Percentiles rank a stretch among this genome's conserved stretches.
Conservation (phyloP, 2,113 vertebrate genomes). For the Cercopithecus mona region DNA sequence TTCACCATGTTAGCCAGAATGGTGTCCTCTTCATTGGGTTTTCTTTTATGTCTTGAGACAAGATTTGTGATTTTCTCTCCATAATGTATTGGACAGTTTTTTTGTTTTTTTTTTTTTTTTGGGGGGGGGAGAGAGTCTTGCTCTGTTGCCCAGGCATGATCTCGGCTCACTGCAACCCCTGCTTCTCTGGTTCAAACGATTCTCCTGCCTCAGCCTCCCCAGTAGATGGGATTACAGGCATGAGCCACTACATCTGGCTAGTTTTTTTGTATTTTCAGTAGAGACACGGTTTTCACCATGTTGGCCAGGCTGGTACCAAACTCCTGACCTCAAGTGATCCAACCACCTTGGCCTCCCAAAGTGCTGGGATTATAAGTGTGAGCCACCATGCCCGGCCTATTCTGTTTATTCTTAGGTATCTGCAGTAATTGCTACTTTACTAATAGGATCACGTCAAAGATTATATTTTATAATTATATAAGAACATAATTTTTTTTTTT, state of each 20-base stretch:
- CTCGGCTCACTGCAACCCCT: too few relatives aligned
- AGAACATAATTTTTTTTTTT: neutral
- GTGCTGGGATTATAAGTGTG: too few relatives aligned
- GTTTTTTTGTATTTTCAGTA: too few relatives aligned
- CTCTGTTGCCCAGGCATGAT: neutral
- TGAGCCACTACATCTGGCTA: too few relatives aligned
- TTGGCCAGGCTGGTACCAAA: too few relatives aligned
- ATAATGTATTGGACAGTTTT: neutral
- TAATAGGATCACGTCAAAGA: neutral
- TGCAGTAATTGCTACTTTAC: neutral
- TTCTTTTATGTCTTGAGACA: neutral
- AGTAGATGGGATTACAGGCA: neutral
- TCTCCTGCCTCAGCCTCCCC: neutral
- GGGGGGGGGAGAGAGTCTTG: too few relatives aligned
- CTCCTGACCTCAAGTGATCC: too few relatives aligned
- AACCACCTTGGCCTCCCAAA: too few relatives aligned
- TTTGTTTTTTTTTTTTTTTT: neutral
- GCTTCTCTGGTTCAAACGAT: neutral
- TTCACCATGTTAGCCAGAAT: too few relatives aligned
- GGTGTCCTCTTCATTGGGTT: neutral
- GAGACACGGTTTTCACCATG: too few relatives aligned
- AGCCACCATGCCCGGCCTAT: too few relatives aligned
- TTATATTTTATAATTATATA: neutral
- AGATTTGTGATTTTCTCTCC: slow-evolving; percentile 2
- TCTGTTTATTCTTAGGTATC: neutral